Evolutionary conservation across 2,888 invertebrate genomes (phyloP).

Genomic region (Ormyrus nitidulus): DNA sequence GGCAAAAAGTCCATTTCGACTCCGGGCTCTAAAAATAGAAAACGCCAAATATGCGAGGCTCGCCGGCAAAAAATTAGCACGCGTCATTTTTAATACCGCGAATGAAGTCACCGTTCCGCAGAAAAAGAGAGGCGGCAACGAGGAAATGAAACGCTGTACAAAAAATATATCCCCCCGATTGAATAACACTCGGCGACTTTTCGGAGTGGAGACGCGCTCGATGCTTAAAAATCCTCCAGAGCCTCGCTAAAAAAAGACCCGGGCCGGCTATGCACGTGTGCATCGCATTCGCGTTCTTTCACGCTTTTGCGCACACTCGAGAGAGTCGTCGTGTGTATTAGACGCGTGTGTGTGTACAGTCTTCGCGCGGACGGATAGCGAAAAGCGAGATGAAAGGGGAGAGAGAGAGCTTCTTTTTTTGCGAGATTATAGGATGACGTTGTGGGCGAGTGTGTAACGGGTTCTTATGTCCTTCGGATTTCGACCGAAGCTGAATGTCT

Average conservation of each 20-base stretch:
- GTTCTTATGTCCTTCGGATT: too few species aligned
- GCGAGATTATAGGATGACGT: too few species aligned
- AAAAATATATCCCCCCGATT: constrained; percentile 5
- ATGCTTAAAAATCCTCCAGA: constrained; percentile 26
- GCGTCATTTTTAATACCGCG: neutral
- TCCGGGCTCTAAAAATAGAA: neutral
- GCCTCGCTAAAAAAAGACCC: constrained; percentile 27
- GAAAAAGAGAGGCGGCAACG: neutral
- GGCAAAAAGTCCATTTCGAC: neutral
- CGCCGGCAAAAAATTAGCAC: neutral
- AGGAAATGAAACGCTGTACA: neutral
- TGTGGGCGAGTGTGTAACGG: too few species aligned
- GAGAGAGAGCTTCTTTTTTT: neutral
- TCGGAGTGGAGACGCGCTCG: neutral
- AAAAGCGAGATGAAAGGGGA: neutral
- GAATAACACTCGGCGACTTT: constrained; percentile 28
- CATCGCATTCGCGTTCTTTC: too few species aligned
- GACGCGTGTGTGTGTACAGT: neutral
- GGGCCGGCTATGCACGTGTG: too few species aligned
- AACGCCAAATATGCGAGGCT: neutral
- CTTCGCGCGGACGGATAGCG: neutral
- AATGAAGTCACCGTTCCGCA: constrained; percentile 18
- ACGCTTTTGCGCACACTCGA: too few species aligned
- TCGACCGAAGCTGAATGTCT: too few species aligned
- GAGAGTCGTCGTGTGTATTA: too few species aligned